Evolutionary conservation across 2,113 vertebrate genomes (phyloP), one percentile per base, ranked within the genome.

Genomic region (Struthio camelus): DNA sequence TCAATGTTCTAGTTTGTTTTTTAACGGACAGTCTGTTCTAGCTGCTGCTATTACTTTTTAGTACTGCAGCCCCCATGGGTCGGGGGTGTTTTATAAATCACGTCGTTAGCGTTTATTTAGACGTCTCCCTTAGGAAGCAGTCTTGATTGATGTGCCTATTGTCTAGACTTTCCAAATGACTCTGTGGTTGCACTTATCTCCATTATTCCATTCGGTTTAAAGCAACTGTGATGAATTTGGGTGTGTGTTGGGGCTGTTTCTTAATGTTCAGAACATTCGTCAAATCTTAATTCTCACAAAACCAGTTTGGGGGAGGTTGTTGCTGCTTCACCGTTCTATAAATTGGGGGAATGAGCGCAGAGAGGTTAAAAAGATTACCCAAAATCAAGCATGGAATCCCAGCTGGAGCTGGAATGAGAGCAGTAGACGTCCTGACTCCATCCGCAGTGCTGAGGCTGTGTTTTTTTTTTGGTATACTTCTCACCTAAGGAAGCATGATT

Each of bases 81-180:
- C 62, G 66, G 75, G 69, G 85, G 36, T 76, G 91, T 51, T 82
- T 10, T 16, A 85, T 90, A 80, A 82, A 44, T 80, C 3, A 24
- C 27, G 91, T 85, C 28, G 65, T 93, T 80, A 85, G 76, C 87
- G 80, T 91, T 94, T 95, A 93, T 96, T 96, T 87, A 65, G 44
- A 77, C 73, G 36, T 56, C 79, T 89, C 84, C 85, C 70, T 73
- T 38, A 83, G 87, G 93, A 72, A 91, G 62, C 87, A 91, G 94
- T 75, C 80, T 77, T 81, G 85, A 91, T 77, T 89, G 91, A 96
- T 38, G 46, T 87, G 56, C 53, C 85, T 36, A 81, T 96, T 97
- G 93, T 91, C 78, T 40, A 81, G 30, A 80, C 64, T 77, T 91
- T 3, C 58, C 93, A 12, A 83, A 28, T 70, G 25, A 50, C 87